phyloP scores from a whole-genome alignment of 1,140 invertebrate species.

The Polypedilum pembai region DNA sequence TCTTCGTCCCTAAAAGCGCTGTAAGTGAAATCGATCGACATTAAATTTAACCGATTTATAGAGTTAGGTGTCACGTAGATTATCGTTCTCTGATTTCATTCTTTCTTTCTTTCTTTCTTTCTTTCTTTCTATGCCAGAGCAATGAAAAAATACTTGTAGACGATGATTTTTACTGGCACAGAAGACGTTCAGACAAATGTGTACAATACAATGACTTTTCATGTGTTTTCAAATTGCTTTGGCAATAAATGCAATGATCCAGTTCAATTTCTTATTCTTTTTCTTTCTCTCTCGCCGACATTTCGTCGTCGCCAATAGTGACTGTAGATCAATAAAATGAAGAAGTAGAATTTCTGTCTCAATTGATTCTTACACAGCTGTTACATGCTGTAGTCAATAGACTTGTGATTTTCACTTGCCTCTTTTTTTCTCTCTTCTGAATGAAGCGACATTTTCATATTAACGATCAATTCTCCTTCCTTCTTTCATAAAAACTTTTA shows the following conservation, averaged over 20 bases:
- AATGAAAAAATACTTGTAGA: too few relatives aligned
- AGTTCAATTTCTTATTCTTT: neutral
- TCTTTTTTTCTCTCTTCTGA: too few relatives aligned
- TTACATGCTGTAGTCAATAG: neutral
- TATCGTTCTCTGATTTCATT: neutral
- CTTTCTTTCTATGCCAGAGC: too few relatives aligned
- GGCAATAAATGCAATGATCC: slow-evolving; percentile 16
- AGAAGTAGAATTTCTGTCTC: neutral
- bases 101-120: too few relatives aligned
- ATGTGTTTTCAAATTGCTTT: neutral
- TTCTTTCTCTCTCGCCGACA: neutral
- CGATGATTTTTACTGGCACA: too few relatives aligned
- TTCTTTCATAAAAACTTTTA: slow-evolving; percentile 6
- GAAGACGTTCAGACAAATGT: neutral
- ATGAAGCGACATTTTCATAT: neutral
- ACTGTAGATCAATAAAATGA: neutral
- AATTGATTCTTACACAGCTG: neutral
- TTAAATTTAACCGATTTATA: slow-evolving; percentile 23
- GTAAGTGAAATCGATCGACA: slow-evolving; percentile 8
- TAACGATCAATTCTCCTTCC: neutral
- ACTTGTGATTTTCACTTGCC: too few relatives aligned
- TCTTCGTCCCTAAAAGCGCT: neutral
- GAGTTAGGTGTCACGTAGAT: neutral
- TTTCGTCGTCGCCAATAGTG: neutral
- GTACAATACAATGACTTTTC: neutral